Conservation (phyloP, 1,140 invertebrate genomes). For the Archegozetes longisetosus region DNA sequence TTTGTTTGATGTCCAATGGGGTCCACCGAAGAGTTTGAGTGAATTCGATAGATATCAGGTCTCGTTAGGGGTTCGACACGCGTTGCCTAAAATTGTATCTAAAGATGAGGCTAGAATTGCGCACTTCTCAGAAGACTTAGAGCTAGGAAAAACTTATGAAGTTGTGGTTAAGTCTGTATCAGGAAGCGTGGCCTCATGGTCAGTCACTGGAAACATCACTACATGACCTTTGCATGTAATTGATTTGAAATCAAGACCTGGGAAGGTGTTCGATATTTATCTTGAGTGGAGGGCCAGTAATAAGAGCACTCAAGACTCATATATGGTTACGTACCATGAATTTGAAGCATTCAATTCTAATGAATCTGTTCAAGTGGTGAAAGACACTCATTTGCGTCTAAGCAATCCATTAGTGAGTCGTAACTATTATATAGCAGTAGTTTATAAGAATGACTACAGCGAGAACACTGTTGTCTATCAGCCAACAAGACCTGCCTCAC, state of each 20-base stretch:
- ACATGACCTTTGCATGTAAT: conserved; percentile 33
- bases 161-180: conserved; percentile 80
- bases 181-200: conserved; percentile 85
- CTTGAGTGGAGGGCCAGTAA: conserved; percentile 58
- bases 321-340: conserved; percentile 49
- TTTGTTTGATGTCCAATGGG: conserved; percentile 34
- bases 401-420: conserved; percentile 63
- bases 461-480: conserved; percentile 56
- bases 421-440: conserved; percentile 71
- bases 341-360: conserved; percentile 59
- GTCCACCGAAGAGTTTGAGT: conserved; percentile 41
- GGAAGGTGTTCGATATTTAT: conserved; percentile 48
- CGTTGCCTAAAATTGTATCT: conserved; percentile 43
- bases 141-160: conserved; percentile 71
- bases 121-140: conserved; percentile 60
- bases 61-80: conserved; percentile 45
- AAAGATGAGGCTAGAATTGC: conserved; percentile 44
- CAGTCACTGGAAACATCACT: conserved; percentile 64
- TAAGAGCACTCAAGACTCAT: conserved; percentile 62
- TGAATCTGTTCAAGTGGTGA: conserved; percentile 40
- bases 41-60: conserved; percentile 84
- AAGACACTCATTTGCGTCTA: conserved; percentile 37
- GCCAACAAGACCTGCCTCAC: conserved; percentile 63
- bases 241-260: conserved; percentile 27
- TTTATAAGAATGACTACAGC: conserved; percentile 62